Evolutionary conservation across 2,888 invertebrate genomes (phyloP), one percentile per base, ranked within the genome.

Genomic region (Heliconius hortense): DNA sequence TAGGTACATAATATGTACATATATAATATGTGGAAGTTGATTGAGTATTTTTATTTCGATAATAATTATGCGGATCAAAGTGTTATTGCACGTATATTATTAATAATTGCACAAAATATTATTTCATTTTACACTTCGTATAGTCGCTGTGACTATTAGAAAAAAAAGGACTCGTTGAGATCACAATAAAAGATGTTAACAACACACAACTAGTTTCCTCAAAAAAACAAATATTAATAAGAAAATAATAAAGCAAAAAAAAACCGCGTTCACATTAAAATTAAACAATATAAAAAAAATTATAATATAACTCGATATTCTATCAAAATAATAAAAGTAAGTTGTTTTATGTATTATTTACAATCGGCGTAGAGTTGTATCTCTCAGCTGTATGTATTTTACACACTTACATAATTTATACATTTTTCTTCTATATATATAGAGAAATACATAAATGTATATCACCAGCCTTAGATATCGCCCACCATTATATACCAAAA

Each of bases 381-480:
- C 89, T 90, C 88, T 87, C 88, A 90, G 90, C 83, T 85, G 83
- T 85, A 85, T 83, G 80, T 84, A 83, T 81, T 80, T 85, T 86
- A 86, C 86, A 88, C 86, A 87, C 90, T 89, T 89, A 87, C 79
- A 79, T 81, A 81, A 85, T 84, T 85, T 85, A 80, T 82, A 84
- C 80, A 81, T 79, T 82, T 56, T 83, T 82, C 80, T 82, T 81
- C 82, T 84, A 81, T 81, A 84, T 80, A 63, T 26, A 82, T 82
- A 85, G 81, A 82, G 80, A 83, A 24, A 88, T 88, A 87, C 84
- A 86, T 89, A 89, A 86, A 85, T 86, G 85, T 89, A 91, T 64
- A 35, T 35, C 92, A 92, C 91, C 92, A 92, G 91, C 91, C 92
- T 92, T 91, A 88, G 83, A 85, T 84, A 87, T 88, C 87, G 84